Evolutionary conservation across 2,888 invertebrate genomes (phyloP).

Genomic region (Ophraella communa): DNA sequence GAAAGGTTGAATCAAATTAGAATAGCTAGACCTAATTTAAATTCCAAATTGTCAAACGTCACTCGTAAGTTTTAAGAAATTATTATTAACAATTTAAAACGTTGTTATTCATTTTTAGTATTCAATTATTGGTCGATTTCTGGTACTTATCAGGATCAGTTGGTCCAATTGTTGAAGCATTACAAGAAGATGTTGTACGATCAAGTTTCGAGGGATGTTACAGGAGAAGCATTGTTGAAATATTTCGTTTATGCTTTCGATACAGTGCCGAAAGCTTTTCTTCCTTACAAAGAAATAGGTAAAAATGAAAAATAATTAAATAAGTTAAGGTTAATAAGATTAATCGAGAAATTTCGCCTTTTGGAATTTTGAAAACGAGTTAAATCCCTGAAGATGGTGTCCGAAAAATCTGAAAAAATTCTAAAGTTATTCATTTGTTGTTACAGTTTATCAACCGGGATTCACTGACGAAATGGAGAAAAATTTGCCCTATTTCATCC

Average conservation of each 20-base stretch:
- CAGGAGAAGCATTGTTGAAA: constrained; percentile 13
- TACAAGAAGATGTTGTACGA: constrained; percentile 18
- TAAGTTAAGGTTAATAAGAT: no score
- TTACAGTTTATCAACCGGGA: constrained; percentile 25
- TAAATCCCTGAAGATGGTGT: no score
- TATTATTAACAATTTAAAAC: no score
- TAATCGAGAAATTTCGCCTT: no score
- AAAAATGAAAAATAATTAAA: not conserved
- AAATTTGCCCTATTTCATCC: constrained; percentile 14
- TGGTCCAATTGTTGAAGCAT: constrained; percentile 4
- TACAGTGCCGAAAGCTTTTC: constrained; percentile 16
- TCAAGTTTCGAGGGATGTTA: not conserved
- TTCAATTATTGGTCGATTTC: not conserved
- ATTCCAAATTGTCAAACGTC: no score
- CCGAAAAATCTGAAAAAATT: no score
- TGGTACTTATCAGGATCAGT: constrained; percentile 12
- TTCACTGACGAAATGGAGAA: constrained; percentile 14
- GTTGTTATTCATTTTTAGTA: not conserved
- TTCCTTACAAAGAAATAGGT: constrained; percentile 18
- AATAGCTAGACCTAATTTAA: not conserved
- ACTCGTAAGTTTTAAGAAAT: no score
- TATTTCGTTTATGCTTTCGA: constrained; percentile 26
- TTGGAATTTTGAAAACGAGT: no score
- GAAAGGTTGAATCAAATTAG: constrained; percentile 9
- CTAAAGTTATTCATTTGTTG: no score